These are phyloP conservation scores for Cephonodes hylas DNA, from an alignment of 2,888 invertebrate species.

Conservation along the genomic window DNA sequence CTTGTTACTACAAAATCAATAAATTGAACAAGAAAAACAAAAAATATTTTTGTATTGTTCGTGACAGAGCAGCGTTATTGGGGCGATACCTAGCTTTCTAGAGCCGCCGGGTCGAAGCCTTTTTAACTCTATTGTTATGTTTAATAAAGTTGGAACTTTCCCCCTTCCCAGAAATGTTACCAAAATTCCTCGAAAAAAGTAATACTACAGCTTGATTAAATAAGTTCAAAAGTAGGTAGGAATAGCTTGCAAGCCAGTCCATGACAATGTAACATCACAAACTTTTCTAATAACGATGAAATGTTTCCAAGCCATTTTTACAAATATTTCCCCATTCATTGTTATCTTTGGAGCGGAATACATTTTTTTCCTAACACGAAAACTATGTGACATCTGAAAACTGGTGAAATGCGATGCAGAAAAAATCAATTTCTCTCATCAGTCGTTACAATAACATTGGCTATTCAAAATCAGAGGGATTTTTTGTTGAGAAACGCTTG, in stretches of 20 bases:
- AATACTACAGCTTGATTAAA: conserved; percentile 4
- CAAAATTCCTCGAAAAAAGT: not conserved
- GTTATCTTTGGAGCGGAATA: not conserved
- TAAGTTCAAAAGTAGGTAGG: not conserved
- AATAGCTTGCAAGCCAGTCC: not conserved
- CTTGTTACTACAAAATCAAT: too few species aligned
- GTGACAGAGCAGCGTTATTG: too few species aligned
- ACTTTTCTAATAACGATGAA: conserved; percentile 1
- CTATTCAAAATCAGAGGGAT: too few species aligned
- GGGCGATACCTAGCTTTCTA: not conserved
- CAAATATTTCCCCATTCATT: not conserved
- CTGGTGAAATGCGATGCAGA: too few species aligned
- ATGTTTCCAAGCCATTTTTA: not conserved
- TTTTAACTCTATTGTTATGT: not conserved
- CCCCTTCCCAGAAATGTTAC: not conserved
- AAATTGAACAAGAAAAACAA: too few species aligned
- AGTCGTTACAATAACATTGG: too few species aligned
- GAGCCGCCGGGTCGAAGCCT: not conserved
- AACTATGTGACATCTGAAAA: too few species aligned
- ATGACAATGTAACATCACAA: not conserved
- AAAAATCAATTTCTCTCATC: too few species aligned
- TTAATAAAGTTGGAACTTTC: not conserved
- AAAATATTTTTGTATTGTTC: too few species aligned
- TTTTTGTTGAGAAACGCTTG: too few species aligned
- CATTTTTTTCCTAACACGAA: too few species aligned